Evolutionary conservation across 2,888 invertebrate genomes (phyloP), one percentile per base, ranked within the genome.

Genomic region (Platycheirus albimanus): DNA sequence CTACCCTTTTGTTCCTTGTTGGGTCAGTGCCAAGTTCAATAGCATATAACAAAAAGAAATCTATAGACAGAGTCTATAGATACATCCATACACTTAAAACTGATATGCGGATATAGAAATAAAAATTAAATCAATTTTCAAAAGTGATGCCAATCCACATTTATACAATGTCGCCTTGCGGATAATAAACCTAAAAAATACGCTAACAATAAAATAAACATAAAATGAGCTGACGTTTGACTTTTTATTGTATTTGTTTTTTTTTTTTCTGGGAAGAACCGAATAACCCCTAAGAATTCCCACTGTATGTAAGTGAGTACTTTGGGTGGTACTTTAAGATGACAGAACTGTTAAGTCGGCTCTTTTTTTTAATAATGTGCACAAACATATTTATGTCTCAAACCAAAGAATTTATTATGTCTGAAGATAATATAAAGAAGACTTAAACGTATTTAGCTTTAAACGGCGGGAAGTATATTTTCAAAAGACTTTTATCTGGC

Each of bases 181-280:
- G 43, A 41, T 52, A 58, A 67, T 75, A 75, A 75, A 75, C 69
- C 30, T 36, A 45, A 61, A 61, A 69, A 49, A 36, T 41, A 76
- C 51, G 51, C 13, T 33, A 33, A 38, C 56, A 56, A 56, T 38
- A 36, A 61, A 7, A 61, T 67, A 52, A 63, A 63, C 33, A 41
- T 30, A 10, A 58, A 54, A 52, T 45, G 33, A 61, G 45, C 61
- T 45, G 69, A 61, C 69, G 45, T 63, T 63, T 69, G 45, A 24
- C 19, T 67, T 19, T 75, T 67, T 67, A 45, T 67, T 61, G 24
- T 58, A 2, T 8, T 15, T 13, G 11, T 11, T 17, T 13, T 8
- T 8, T 15, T 13, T 15, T 11, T 17, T 13, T 8, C 15, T 11
- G 1, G 13, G 30, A 24, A 24, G 30, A 13, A n/a, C 17, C 17